Evolutionary conservation across 2,797 vertebrate species (phyloP).

Genomic region (Heteromormyrus szaboi): DNA sequence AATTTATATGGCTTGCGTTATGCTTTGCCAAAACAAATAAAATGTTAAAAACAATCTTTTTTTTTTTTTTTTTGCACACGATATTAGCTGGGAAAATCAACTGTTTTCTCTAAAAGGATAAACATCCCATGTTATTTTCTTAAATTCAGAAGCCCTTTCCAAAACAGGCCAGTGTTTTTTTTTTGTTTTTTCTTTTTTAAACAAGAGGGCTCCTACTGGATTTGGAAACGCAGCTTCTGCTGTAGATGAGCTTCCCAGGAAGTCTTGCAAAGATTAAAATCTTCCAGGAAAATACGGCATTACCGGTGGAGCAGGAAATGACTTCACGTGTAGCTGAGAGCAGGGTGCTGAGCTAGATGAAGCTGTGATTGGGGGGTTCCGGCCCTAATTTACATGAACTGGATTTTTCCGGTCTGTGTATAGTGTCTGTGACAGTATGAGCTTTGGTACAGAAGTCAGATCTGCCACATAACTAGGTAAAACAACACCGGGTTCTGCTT

Average conservation of each 20-base stretch:
- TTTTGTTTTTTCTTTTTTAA: background rate
- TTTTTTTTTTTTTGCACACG: background rate
- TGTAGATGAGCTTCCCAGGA: background rate
- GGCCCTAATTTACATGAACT: background rate
- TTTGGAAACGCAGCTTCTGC: background rate
- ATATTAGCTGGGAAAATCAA: background rate
- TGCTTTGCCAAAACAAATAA: slow-evolving; percentile 4
- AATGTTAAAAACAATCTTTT: background rate
- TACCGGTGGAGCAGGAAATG: background rate
- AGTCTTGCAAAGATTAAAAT: slow-evolving; percentile 15
- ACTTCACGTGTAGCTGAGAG: slow-evolving; percentile 2
- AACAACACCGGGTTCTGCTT: background rate
- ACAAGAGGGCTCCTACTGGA: background rate
- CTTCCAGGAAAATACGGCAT: slow-evolving; percentile 8
- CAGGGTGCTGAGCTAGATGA: background rate
- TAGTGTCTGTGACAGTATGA: background rate
- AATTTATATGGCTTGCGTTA: slow-evolving; percentile 10
- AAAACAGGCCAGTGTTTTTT: background rate
- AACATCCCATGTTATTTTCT: background rate
- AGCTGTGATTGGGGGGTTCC: background rate
- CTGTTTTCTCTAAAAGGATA: background rate
- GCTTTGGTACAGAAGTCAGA: background rate
- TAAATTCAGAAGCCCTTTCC: background rate
- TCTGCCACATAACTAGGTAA: background rate
- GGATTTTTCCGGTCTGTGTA: background rate